A percentile compares a stretch with the other conserved stretches of the same genome.
These are phyloP conservation scores for Hemaris fuciformis DNA, from an alignment of 2,888 invertebrate genomes.

Conservation along the genomic window DNA sequence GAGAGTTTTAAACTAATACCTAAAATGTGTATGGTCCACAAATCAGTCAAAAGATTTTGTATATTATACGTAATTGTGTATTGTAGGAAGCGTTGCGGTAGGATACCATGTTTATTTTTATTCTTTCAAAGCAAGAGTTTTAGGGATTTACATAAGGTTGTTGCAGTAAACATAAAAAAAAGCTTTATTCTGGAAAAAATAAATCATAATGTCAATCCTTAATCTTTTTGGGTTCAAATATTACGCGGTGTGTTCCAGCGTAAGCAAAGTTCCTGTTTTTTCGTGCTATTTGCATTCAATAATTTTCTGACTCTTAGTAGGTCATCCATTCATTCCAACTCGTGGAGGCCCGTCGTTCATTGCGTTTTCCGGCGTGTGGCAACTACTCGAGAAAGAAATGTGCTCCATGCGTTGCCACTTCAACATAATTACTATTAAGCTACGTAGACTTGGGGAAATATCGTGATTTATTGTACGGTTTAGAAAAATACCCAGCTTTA, in stretches of 20 bases:
- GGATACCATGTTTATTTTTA: no score
- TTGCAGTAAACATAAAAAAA: no score
- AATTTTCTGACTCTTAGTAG: background rate
- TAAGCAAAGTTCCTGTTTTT: background rate
- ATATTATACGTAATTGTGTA: no score
- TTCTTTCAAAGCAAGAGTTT: no score
- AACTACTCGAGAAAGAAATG: background rate
- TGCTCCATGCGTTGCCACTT: background rate
- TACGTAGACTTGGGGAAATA: background rate
- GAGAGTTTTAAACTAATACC: no score
- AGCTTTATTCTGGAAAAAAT: no score
- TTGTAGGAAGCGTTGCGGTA: no score
- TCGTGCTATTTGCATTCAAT: background rate
- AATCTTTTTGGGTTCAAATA: background rate
- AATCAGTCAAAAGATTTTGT: no score
- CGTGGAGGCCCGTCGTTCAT: background rate
- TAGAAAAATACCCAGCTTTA: background rate
- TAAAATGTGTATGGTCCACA: no score
- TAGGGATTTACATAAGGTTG: no score
- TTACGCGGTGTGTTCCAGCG: background rate
- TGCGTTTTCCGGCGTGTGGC: background rate
- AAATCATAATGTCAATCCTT: no score
- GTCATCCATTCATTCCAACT: background rate
- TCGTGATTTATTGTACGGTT: background rate
- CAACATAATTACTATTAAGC: background rate